Evolutionary conservation across 23 tunicate species (phyloP), one percentile per base, ranked within the genome.

Genomic region (Halocynthia aurantium): DNA sequence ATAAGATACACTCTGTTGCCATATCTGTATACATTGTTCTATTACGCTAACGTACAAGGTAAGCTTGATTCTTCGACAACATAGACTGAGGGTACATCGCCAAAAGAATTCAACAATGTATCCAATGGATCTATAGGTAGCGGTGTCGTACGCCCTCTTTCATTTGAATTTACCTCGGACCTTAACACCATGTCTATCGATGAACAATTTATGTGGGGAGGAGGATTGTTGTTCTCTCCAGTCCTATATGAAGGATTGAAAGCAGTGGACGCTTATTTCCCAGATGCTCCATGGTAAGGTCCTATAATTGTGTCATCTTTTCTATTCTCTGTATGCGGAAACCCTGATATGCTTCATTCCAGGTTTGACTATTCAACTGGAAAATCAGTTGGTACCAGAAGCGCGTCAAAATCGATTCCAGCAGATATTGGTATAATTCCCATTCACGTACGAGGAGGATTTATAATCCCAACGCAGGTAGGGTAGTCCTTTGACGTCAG

Each of bases 171-270:
- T 67, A 54, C 76, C 52, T 50, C 82, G 15, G 95, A 94, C 53
- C 52, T 60, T 57, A 57, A 72, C 12, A 94, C 99, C 15, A 81
- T 77, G 72, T 31, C 86, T 31, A 94, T 94, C 55, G 99, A 94
- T 69, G 91, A 94, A 70, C 99, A 94, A 77, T 87, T 94, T 57
- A 53, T 88, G 84, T 94, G 99, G 99, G 99, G 99, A 52, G 13
- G 76, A 8, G 91, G 82, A 44, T 71, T 94, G 7, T 55, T 94
- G 55, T 77, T 94, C 67, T 88, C 99, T 10, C 99, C 99, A 20
- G 95, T 84, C 6, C 76, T 94, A 40, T 81, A 88, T 69, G 83
- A 86, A 77, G 95, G 99, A 10, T 12, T 67, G 20, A 52, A 62
- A 4, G 0, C 84, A 7, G 95, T 88, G 56, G 64, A 62, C 66